Conservation (phyloP, 2,888 invertebrate genomes). For the Globia sparganii region DNA sequence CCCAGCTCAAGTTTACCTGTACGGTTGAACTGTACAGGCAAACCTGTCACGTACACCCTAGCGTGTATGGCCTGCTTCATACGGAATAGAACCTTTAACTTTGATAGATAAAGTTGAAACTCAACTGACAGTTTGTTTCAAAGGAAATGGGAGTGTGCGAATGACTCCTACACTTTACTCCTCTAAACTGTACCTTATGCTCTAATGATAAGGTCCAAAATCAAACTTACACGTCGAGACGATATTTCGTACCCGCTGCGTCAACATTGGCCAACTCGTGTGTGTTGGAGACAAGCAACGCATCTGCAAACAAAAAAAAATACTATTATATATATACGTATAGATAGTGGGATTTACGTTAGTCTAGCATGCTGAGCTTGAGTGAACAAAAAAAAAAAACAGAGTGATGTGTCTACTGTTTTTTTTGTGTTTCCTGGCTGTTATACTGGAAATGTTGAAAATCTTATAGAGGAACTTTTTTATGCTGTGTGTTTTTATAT, state of each 20-base stretch:
- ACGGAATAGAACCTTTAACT: slow-evolving; percentile 59
- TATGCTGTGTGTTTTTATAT: not conserved
- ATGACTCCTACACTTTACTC: slow-evolving; percentile 11
- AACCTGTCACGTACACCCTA: too few species aligned
- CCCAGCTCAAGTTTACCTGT: too few species aligned
- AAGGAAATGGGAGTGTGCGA: slow-evolving; percentile 52
- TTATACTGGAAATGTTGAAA: not conserved
- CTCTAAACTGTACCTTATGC: slow-evolving; percentile 45
- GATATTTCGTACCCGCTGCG: slow-evolving; percentile 67
- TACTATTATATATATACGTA: slow-evolving; percentile 65
- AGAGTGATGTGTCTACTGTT: not conserved
- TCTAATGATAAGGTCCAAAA: slow-evolving; percentile 63
- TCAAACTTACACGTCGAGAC: slow-evolving; percentile 73
- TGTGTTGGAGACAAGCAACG: slow-evolving; percentile 77
- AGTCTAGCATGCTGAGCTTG: slow-evolving; percentile 10
- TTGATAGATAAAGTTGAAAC: slow-evolving; percentile 65
- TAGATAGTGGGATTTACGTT: slow-evolving; percentile 48
- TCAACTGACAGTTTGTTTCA: slow-evolving; percentile 48
- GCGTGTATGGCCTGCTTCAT: too few species aligned
- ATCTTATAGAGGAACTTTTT: slow-evolving; percentile 19
- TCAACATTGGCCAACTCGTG: slow-evolving; percentile 75
- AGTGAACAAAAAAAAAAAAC: slow-evolving; percentile 20
- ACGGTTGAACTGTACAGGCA: too few species aligned
- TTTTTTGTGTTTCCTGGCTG: not conserved
- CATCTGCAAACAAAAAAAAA: slow-evolving; percentile 82